A percentile compares a stretch with the other conserved stretches of the same genome.
Conservation (phyloP, 2,113 vertebrate species). For the Calypte anna region DNA sequence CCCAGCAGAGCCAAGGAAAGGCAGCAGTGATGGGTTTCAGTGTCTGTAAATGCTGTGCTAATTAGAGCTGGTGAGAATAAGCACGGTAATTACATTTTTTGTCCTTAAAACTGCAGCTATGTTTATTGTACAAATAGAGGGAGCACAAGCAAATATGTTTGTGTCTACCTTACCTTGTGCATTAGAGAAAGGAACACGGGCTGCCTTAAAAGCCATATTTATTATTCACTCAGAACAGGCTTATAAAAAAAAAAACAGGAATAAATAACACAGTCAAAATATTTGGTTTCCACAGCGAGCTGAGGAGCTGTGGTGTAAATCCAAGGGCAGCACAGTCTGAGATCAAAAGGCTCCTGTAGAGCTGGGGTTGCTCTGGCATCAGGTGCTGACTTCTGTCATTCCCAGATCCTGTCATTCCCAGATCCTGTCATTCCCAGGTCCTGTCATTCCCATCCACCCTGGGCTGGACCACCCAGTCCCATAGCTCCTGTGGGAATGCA, state of each 20-base stretch:
- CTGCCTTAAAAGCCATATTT: constrained; percentile 63
- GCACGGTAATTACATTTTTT: background rate
- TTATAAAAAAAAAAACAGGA: constrained; percentile 15
- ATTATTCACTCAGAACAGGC: constrained; percentile 55
- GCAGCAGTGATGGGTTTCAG: background rate
- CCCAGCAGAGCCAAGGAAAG: accelerated
- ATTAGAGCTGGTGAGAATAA: background rate
- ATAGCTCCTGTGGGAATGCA: accelerated
- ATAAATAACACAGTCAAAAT: constrained; percentile 50
- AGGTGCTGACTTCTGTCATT: accelerated
- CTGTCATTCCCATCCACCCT: too few relatives aligned
- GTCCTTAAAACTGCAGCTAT: constrained; percentile 9
- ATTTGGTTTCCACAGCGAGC: constrained; percentile 51
- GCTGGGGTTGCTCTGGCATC: background rate
- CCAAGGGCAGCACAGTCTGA: background rate
- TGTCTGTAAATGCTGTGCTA: background rate
- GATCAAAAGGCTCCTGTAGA: background rate
- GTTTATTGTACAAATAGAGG: background rate
- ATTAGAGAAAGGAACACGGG: constrained; percentile 30
- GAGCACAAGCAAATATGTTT: constrained; percentile 24
- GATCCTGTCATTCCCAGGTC: background rate
- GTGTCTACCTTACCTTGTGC: constrained; percentile 4
- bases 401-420: background rate
- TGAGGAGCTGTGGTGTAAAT: background rate
- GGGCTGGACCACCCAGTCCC: background rate